Conservation (phyloP, 1,140 invertebrate genomes). For the Melitaea cinxia region DNA sequence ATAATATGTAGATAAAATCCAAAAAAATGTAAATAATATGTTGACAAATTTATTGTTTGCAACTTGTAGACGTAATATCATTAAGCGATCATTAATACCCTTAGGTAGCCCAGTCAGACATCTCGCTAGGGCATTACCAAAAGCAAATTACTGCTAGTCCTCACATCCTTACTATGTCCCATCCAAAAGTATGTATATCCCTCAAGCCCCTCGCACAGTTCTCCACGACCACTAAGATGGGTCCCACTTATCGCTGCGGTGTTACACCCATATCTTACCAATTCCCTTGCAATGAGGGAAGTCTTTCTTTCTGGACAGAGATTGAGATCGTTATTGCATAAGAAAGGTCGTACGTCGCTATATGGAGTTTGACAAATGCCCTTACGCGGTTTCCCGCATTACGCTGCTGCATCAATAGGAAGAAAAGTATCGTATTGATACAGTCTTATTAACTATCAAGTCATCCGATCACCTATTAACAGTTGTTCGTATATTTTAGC, state of each 20-base stretch:
- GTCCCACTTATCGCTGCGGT: too few relatives aligned
- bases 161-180: constrained; percentile 15
- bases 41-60: constrained; percentile 21
- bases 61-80: constrained; percentile 29
- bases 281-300: constrained; percentile 36
- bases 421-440: background rate
- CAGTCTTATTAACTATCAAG: background rate
- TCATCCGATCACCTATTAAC: background rate
- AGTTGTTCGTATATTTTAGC: background rate
- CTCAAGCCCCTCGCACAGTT: constrained; percentile 29
- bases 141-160: constrained; percentile 36
- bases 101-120: constrained; percentile 22
- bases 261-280: constrained; percentile 34
- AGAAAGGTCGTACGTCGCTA: background rate
- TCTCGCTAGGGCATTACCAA: constrained; percentile 18
- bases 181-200: constrained; percentile 40
- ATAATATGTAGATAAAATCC: too few relatives aligned
- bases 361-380: background rate
- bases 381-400: background rate
- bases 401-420: background rate
- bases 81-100: constrained; percentile 31
- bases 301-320: constrained; percentile 40
- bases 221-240: constrained; percentile 24
- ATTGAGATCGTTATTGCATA: constrained; percentile 16
- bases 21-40: too few relatives aligned